Conservation (phyloP, 2,113 vertebrate species). For the Aldabrachelys gigantea region DNA sequence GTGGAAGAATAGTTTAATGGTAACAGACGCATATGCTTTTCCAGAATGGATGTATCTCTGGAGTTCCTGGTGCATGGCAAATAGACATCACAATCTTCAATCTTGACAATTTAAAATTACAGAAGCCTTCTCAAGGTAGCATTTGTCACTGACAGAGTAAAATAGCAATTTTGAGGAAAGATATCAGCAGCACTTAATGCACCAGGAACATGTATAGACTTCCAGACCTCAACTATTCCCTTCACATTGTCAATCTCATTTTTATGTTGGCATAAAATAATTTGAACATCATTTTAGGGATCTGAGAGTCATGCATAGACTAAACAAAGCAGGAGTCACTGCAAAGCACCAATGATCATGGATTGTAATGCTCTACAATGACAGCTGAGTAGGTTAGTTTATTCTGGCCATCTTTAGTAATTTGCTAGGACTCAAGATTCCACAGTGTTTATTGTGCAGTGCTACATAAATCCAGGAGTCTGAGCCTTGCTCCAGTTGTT, state of each 20-base stretch:
- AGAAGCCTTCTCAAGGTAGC: background rate
- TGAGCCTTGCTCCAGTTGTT: background rate
- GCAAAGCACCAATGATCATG: accelerated
- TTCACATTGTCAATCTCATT: background rate
- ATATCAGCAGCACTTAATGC: background rate
- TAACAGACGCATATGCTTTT: background rate
- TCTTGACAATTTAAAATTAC: background rate
- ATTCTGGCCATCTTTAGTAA: too few relatives aligned
- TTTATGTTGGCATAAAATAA: background rate
- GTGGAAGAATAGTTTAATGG: background rate
- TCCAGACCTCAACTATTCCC: background rate
- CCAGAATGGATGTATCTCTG: background rate
- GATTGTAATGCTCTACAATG: background rate
- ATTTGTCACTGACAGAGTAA: accelerated
- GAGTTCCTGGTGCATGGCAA: background rate
- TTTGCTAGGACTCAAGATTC: background rate
- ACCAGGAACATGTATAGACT: background rate
- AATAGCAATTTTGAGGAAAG: background rate
- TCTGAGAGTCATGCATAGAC: background rate
- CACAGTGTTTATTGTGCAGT: background rate
- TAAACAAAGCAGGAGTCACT: background rate
- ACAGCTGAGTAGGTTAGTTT: too few relatives aligned
- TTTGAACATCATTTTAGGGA: background rate
- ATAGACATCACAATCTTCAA: background rate
- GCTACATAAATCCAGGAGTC: background rate